A percentile compares a stretch with the other conserved stretches of the same genome.
These are phyloP conservation scores for Epistrophella euchroma DNA, from an alignment of 2,888 invertebrate genomes.

Conservation along the genomic window DNA sequence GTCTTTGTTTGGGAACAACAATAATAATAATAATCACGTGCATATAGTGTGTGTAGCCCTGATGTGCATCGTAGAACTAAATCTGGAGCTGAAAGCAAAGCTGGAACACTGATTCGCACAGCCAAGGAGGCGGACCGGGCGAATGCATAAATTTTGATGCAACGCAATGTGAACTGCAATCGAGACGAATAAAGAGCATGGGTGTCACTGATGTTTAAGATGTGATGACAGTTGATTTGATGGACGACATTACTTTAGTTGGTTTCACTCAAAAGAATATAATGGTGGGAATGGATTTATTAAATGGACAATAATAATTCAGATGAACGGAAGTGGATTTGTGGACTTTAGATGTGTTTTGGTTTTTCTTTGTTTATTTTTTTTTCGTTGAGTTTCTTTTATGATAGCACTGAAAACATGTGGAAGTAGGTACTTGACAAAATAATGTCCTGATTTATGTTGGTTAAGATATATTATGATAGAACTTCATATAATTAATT, in stretches of 20 bases:
- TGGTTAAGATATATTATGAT: no score
- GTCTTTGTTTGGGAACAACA: slow-evolving; percentile 51
- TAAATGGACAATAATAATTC: slow-evolving; percentile 26
- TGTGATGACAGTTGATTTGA: slow-evolving; percentile 71
- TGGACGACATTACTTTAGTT: slow-evolving; percentile 60
- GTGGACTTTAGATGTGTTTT: neutral
- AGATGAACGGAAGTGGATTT: neutral
- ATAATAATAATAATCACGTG: slow-evolving; percentile 45
- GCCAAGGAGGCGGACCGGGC: slow-evolving; percentile 62
- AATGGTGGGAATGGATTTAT: slow-evolving; percentile 46
- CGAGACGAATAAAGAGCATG: slow-evolving; percentile 59
- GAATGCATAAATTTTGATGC: slow-evolving; percentile 68
- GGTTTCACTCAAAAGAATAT: neutral
- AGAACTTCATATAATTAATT: no score
- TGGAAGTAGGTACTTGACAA: no score
- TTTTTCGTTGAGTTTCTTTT: neutral
- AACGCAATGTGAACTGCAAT: slow-evolving; percentile 59
- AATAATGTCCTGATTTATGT: no score
- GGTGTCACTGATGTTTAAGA: slow-evolving; percentile 51
- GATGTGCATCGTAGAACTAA: neutral
- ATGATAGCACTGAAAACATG: no score
- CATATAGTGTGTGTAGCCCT: slow-evolving; percentile 3
- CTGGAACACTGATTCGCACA: slow-evolving; percentile 31
- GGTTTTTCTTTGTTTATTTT: neutral
- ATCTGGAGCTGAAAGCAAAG: neutral